Conservation (phyloP, 2,113 vertebrate species). For the Actenoides hombroni region DNA sequence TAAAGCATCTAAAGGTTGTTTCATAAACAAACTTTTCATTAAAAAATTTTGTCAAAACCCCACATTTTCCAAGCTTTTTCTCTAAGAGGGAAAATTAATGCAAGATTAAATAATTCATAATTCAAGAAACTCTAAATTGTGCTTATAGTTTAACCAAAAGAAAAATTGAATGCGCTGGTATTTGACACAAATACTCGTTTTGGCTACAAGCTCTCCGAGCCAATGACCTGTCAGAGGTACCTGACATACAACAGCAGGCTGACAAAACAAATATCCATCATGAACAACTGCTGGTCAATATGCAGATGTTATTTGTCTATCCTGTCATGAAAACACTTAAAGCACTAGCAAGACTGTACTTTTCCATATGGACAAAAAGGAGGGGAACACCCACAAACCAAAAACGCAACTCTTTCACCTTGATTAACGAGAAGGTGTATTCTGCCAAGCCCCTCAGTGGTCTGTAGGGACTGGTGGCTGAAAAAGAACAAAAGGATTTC, state of each 20-base stretch:
- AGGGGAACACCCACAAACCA: neutral
- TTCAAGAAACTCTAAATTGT: neutral
- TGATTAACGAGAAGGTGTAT: neutral
- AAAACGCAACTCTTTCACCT: neutral
- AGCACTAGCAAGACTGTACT: neutral
- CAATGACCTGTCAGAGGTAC: neutral
- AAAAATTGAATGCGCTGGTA: neutral
- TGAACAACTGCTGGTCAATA: neutral
- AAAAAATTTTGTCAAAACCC: no score
- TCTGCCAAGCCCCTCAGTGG: neutral
- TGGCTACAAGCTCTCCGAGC: neutral
- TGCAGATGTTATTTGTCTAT: neutral
- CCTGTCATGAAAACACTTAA: neutral
- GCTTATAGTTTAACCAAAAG: neutral
- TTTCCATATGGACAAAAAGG: neutral
- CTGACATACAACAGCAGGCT: neutral
- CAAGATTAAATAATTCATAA: neutral
- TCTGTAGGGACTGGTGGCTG: neutral
- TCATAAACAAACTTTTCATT: neutral
- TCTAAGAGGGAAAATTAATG: neutral
- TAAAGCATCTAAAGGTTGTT: neutral
- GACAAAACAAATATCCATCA: neutral
- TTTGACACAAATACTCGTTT: neutral
- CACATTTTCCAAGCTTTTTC: neutral
- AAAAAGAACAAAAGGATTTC: neutral